A percentile compares a stretch with the other conserved stretches of the same genome.
Evolutionary conservation across 1,140 invertebrate genomes (phyloP).

Genomic region (Druon quercuslanigerum): DNA sequence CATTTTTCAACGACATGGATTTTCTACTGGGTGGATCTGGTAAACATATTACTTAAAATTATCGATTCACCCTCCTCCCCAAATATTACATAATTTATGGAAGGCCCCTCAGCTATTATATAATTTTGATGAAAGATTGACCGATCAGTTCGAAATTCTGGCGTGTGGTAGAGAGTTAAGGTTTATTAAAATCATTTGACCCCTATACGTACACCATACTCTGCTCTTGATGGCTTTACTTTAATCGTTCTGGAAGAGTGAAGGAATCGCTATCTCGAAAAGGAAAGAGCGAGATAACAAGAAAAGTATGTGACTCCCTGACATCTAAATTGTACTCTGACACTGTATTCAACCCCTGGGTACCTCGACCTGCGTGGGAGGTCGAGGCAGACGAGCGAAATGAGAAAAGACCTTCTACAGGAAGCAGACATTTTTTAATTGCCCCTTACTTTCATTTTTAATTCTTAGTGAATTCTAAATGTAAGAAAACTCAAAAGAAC

Average conservation of each 20-base stretch:
- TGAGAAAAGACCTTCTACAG: slow-evolving; percentile 4
- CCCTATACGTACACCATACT: slow-evolving; percentile 56
- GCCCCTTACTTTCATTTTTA: not conserved
- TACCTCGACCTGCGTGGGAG: slow-evolving; percentile 45
- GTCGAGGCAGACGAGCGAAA: slow-evolving; percentile 38
- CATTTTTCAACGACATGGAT: too few relatives aligned
- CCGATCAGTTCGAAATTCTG: slow-evolving; percentile 46
- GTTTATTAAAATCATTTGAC: slow-evolving; percentile 71
- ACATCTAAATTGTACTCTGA: slow-evolving; percentile 53
- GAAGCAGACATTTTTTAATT: slow-evolving; percentile 22
- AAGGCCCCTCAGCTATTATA: not conserved
- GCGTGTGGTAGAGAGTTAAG: slow-evolving; percentile 62
- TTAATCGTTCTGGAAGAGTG: slow-evolving; percentile 41
- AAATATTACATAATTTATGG: too few relatives aligned
- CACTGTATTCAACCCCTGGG: slow-evolving; percentile 43
- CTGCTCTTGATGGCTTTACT: slow-evolving; percentile 60
- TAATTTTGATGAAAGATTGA: not conserved
- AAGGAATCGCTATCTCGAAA: slow-evolving; percentile 37
- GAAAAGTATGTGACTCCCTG: slow-evolving; percentile 45
- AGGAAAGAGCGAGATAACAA: slow-evolving; percentile 35
- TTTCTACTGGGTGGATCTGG: too few relatives aligned
- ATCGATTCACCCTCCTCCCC: too few relatives aligned
- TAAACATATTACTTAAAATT: too few relatives aligned
- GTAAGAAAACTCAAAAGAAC: too few relatives aligned
- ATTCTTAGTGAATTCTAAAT: not conserved